Base-by-base conservation (phyloP, 2,888 invertebrate species). In the Cactoblastis cactorum region DNA sequence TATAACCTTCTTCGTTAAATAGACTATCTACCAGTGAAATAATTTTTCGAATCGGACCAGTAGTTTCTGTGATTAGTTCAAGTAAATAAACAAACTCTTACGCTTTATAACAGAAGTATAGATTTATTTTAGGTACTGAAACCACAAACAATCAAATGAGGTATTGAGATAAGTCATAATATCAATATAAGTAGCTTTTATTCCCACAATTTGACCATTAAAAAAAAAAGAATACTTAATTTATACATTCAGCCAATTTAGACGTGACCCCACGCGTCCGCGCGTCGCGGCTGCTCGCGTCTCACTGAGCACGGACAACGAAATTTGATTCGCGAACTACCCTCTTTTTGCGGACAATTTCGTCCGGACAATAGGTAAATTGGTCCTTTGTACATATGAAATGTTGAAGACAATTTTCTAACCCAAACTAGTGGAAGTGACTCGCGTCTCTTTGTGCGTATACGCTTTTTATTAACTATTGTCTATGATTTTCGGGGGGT, bases 311-410 rank as follows among this genome's bases (percentile, higher is more conserved):
- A 50, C 67, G 59, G 62, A 86, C 86, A 87, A 87, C 86, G 67
- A 70, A 70, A 71, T 74, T 77, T 84, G 85, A 86, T 85, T 83
- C 77, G 75, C 65, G 58, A 58, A 69, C 84, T 81, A 83, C 86
- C 86, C 87, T 80, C 82, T 74, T 80, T 77, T 63, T 67, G 50
- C 70, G 65, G 56, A 56, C 79, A 80, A 84, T 83, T 85, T 83
- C 66, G 77, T 72, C 55, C 61, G 65, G 71, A 73, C 77, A 79
- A 77, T 78, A 75, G 73, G 73, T 68, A 83, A 72, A 74, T 76
- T 74, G 70, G 66, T 65, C 67, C 53, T 56, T 58, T 56, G 53
- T 56, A 53, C 52, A 51, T 54, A 49, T 53, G 51, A 52, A 52
- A 55, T 61, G 51, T 49, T 60, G 54, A 55, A 61, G 61, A 62